A percentile compares a stretch with the other conserved stretches of the same genome.
Conservation (phyloP, 2,797 vertebrate genomes). For the Pseudotriccus pelzelni region DNA sequence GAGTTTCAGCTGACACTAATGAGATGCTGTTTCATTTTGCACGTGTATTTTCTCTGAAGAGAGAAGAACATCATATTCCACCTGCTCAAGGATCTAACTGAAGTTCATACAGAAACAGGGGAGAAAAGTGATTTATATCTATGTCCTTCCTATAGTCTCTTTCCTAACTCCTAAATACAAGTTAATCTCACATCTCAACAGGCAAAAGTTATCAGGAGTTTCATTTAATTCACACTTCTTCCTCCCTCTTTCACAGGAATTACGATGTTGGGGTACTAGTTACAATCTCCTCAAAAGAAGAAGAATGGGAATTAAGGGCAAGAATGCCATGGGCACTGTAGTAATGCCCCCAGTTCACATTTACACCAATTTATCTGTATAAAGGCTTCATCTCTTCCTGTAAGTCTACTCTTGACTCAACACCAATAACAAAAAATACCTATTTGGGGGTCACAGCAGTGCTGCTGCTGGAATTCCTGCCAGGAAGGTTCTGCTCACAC, state of each 20-base stretch:
- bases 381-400: neutral
- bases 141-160: neutral
- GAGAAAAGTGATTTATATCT: neutral
- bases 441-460: neutral
- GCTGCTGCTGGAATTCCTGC: neutral
- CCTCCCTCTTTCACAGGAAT: neutral
- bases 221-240: neutral
- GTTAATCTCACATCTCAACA: neutral
- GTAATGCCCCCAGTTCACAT: neutral
- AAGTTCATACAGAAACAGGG: neutral
- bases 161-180: neutral
- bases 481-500: neutral
- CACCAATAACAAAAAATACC: neutral
- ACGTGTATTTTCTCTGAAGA: neutral
- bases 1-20: slow-evolving; percentile 19
- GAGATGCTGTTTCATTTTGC: neutral
- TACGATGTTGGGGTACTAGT: neutral
- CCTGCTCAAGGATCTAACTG: slow-evolving; percentile 5
- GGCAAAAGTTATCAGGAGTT: neutral
- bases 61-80: slow-evolving; percentile 21
- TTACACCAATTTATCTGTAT: neutral
- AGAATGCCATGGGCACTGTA: neutral
- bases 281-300: neutral
- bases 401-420: neutral
- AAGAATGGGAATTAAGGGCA: neutral